A percentile compares a stretch with the other conserved stretches of the same genome.
phyloP scores from a whole-genome alignment of 2,888 invertebrate species.

The Eubasilissa splendida region DNA sequence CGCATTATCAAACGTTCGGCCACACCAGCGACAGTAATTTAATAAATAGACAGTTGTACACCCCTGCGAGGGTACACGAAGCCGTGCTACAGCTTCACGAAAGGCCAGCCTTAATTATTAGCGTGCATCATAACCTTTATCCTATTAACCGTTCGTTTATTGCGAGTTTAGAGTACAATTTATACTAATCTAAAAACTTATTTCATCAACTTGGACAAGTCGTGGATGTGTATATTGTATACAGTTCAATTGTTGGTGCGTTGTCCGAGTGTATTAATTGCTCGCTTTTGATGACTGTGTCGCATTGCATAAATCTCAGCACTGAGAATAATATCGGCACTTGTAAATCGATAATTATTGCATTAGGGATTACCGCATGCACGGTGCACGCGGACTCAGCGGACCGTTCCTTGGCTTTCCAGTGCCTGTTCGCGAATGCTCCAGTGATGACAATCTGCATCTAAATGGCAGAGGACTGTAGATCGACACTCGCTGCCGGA shows the following conservation, averaged over 20 bases:
- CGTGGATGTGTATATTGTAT: neutral
- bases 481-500: neutral
- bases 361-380: neutral
- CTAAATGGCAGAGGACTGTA: no score
- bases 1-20: no score
- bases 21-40: no score
- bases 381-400: neutral
- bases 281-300: neutral
- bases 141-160: neutral
- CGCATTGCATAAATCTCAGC: constrained; percentile 4
- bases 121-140: neutral
- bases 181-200: neutral
- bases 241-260: neutral
- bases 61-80: no score
- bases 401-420: neutral
- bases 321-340: neutral
- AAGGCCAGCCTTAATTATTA: no score
- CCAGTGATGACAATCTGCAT: no score
- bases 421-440: no score
- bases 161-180: neutral
- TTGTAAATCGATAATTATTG: neutral
- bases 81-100: no score
- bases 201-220: neutral
- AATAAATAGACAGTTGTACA: no score
- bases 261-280: neutral